Evolutionary conservation across 2,113 vertebrate genomes (phyloP), one percentile per base, ranked within the genome.

Genomic region (Ariopsis seemanni): DNA sequence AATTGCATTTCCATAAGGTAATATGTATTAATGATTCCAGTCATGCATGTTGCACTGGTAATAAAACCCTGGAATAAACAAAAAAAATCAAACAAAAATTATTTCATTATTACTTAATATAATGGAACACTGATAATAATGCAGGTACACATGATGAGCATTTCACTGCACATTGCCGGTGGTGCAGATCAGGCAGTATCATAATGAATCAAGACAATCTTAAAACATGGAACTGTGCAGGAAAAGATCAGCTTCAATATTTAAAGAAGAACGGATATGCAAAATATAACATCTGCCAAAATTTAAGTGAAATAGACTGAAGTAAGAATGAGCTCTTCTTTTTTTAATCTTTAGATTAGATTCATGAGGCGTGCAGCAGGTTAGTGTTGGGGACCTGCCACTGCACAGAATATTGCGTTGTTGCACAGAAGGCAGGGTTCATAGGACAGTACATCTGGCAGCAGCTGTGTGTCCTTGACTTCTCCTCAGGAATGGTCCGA

Each of bases 381-480:
- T 12, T 57, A 60, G 10, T 34, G 50, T 77, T 77, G 7, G 78
- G 27, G 27, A 58, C 5, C 8, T 20, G 78, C 3, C 18, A 22
- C 27, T 62, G 5, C 17, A 25, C 79, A 62, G 18, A 62, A 62
- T 62, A 48, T 82, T 82, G 52, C n/a, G 25, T 55, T 69, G 15
- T 53, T 30, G 63, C 50, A 83, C 63, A 65, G 48, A 67, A 11
- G 55, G 22, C 82, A 84, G 82, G 50, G 87, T 78, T 88, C 82
- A 84, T 74, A 63, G 86, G 65, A 18, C 72, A 55, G 74, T n/a
- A 67, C 25, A 75, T 65, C 81, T 75, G 67, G 67, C 65, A 82
- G 22, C 20, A 42, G 27, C 18, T 18, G 11, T 78, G 86, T 62
- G 69, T 57, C 80, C 80, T 86, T 86, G 85, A 42, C 34, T 82